A percentile compares a stretch with the other conserved stretches of the same genome.
Conservation (phyloP, 2,113 vertebrate genomes). For the Mastomys coucha region DNA sequence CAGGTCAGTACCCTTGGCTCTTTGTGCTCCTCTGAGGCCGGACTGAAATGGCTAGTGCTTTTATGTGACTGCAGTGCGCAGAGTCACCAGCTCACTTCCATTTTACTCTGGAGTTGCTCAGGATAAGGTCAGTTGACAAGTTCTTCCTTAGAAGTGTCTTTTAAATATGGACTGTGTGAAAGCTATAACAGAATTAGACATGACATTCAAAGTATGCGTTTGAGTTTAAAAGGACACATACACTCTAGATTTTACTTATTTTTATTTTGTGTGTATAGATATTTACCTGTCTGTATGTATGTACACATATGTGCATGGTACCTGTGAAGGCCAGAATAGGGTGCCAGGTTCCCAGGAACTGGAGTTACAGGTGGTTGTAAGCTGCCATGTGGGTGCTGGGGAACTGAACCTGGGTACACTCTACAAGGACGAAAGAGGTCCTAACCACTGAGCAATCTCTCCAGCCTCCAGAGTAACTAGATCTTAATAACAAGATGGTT, state of each 20-base stretch:
- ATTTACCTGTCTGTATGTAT: not conserved
- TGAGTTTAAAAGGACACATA: not conserved
- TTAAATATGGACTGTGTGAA: not conserved
- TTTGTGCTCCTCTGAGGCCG: not conserved
- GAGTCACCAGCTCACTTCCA: conserved; percentile 20
- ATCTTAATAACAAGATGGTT: not conserved
- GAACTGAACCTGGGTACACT: not conserved
- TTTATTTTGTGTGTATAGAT: not conserved
- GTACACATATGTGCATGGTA: not conserved
- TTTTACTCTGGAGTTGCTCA: not conserved
- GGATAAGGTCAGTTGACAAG: not conserved
- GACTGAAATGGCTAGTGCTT: not conserved
- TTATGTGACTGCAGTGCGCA: not conserved
- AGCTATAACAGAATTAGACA: not conserved
- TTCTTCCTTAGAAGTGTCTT: not conserved
- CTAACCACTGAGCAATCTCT: not conserved
- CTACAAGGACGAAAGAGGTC: no score
- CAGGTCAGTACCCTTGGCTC: conserved; percentile 7
- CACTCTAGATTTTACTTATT: not conserved
- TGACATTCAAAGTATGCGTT: not conserved
- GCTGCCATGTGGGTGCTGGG: not conserved
- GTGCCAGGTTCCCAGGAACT: not conserved
- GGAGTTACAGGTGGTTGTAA: not conserved
- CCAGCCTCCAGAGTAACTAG: not conserved
- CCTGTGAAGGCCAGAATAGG: not conserved